phyloP scores from a whole-genome alignment of 1,140 invertebrate genomes.

The Solen grandis region DNA sequence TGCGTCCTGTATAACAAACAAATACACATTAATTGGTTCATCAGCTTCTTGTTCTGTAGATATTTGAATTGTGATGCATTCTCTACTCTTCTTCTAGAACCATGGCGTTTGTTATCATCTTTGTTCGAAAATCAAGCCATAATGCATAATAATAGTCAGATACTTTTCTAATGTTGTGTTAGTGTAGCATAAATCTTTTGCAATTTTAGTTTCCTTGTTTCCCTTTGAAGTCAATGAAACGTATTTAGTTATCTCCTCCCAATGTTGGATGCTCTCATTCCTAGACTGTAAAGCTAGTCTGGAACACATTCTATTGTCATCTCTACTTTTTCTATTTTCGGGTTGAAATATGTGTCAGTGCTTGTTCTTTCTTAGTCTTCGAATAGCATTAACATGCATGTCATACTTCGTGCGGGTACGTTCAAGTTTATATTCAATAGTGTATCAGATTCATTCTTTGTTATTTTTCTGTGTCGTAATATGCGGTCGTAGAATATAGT shows the following conservation, averaged over 20 bases:
- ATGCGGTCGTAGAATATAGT: too few relatives aligned
- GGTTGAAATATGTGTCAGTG: slow-evolving; percentile 33
- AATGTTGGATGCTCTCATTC: slow-evolving; percentile 41
- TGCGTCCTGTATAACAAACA: too few relatives aligned
- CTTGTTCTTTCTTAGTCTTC: slow-evolving; percentile 31
- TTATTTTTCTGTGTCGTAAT: too few relatives aligned
- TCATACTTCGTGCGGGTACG: too few relatives aligned
- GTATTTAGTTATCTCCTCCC: slow-evolving; percentile 38
- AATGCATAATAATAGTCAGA: slow-evolving; percentile 55
- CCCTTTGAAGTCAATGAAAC: neutral
- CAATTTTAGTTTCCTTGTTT: neutral
- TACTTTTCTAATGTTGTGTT: slow-evolving; percentile 20
- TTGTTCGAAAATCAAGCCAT: slow-evolving; percentile 55
- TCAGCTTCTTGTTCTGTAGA: too few relatives aligned
- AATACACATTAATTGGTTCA: too few relatives aligned
- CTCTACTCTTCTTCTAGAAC: too few relatives aligned
- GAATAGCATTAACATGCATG: slow-evolving; percentile 53
- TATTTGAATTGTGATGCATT: too few relatives aligned
- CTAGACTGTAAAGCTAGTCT: slow-evolving; percentile 54
- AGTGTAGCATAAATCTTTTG: neutral
- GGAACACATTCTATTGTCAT: slow-evolving; percentile 50
- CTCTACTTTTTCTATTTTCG: slow-evolving; percentile 43
- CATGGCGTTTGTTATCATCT: slow-evolving; percentile 50
- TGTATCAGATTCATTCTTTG: slow-evolving; percentile 28
- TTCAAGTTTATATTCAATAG: slow-evolving; percentile 58